Percentiles rank a stretch among this genome's conserved stretches.
These are phyloP conservation scores for Serinus canaria DNA, from an alignment of 2,113 vertebrate species.

Conservation along the genomic window DNA sequence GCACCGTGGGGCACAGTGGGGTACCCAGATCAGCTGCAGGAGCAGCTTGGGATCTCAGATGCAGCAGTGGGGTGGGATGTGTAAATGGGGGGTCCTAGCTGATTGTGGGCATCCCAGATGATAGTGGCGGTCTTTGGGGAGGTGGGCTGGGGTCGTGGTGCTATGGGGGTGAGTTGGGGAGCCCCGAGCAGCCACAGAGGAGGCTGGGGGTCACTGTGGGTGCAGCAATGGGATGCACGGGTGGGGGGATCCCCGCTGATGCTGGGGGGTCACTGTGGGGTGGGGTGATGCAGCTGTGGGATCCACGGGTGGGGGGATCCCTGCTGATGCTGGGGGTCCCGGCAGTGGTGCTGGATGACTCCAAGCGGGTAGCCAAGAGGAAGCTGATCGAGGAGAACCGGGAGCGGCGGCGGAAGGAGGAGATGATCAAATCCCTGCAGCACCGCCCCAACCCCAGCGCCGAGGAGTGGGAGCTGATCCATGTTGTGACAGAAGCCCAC, in stretches of 20 bases:
- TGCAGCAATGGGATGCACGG: neutral
- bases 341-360: conserved; percentile 94
- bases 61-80: no score
- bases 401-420: conserved; percentile 89
- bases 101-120: neutral
- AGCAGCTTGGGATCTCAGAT: neutral
- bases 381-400: conserved; percentile 97
- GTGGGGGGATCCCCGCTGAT: neutral
- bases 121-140: neutral
- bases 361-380: conserved; percentile 93
- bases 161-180: fast-evolving
- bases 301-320: neutral
- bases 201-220: neutral
- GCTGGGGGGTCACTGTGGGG: no score
- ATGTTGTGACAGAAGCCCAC: conserved; percentile 90
- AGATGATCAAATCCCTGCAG: conserved; percentile 91
- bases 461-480: conserved; percentile 94
- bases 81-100: neutral
- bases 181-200: neutral
- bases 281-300: neutral
- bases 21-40: no score
- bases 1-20: fast-evolving
- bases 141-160: neutral
- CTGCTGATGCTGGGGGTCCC: neutral
- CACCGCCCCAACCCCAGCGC: conserved; percentile 87